Evolutionary conservation across 2,888 invertebrate genomes (phyloP), one percentile per base, ranked within the genome.

Genomic region (Synanthedon tipuliformis): DNA sequence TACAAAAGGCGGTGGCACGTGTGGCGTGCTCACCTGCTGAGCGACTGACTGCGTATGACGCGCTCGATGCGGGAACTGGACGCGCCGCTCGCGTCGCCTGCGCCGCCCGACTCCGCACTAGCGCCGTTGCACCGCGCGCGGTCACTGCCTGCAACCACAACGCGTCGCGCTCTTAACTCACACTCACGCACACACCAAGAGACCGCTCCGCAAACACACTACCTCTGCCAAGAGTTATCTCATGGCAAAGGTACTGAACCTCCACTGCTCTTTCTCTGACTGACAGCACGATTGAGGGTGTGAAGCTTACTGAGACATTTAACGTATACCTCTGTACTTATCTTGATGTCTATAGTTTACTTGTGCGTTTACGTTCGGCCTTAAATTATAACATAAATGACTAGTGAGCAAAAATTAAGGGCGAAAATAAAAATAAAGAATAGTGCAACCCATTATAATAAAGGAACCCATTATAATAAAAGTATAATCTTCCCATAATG

Each of bases 21-120:
- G 65, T 57, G 64, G 64, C 63, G 56, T 62, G 73, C 73, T 92
- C 92, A 93, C 90, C 92, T 89, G 71, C 92, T 92, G 63, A 93
- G 89, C 69, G 93, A 93, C 78, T 92, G 88, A 64, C 87, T 87
- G 51, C 88, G 82, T 71, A 77, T 78, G 60, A 34, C 83, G 84
- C 50, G 80, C 51, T 87, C 34, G 10, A 8, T 10, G 10, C 34
- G 34, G 34, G 34, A 34, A 10, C 34, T 34, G 3, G 34, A 34
- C 7, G 34, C 34, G 8, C 34, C 34, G 82, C 71, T 76, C 78
- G 60, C 84, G 10, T 34, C 34, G 8, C 34, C 34, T 10, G 34
- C 34, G 34, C 34, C 34, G 34, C 34, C 83, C 50, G 80, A 75
- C 40, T 60, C 71, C 45, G 81, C 74, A 56, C 78, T 74, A 64